A percentile compares a stretch with the other conserved stretches of the same genome.
phyloP scores from a whole-genome alignment of 2,888 invertebrate species.

The Herminia tarsipennalis region DNA sequence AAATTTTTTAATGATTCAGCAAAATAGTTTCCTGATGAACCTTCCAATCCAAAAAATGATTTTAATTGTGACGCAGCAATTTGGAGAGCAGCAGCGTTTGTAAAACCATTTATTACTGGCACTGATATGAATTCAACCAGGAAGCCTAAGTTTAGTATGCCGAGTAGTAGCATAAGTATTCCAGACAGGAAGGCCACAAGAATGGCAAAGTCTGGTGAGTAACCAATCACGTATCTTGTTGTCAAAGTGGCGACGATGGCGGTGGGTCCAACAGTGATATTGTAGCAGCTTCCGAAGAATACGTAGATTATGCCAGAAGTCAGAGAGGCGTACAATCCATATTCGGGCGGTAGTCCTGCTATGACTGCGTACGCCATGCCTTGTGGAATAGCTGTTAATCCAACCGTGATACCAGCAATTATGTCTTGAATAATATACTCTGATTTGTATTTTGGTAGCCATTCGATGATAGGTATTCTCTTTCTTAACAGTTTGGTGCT shows the following conservation, averaged over 20 bases:
- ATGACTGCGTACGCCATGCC: constrained; percentile 93
- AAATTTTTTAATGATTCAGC: constrained; percentile 87
- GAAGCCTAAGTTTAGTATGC: constrained; percentile 91
- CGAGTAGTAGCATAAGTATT: constrained; percentile 88
- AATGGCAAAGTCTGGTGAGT: constrained; percentile 89
- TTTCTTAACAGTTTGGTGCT: constrained; percentile 73
- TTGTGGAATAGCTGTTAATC: constrained; percentile 93
- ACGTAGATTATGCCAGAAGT: constrained; percentile 96
- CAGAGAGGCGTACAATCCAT: constrained; percentile 96
- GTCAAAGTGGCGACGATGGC: constrained; percentile 95
- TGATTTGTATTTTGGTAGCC: constrained; percentile 90
- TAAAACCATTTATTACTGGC: constrained; percentile 94
- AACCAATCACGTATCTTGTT: constrained; percentile 86
- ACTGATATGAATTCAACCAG: constrained; percentile 94
- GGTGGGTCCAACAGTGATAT: constrained; percentile 92
- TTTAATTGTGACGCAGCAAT: constrained; percentile 94
- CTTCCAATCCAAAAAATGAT: constrained; percentile 88
- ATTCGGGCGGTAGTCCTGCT: constrained; percentile 89
- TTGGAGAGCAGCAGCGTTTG: constrained; percentile 93
- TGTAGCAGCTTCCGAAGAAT: constrained; percentile 94
- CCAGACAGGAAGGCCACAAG: constrained; percentile 91
- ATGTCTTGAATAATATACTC: constrained; percentile 90
- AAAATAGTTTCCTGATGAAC: constrained; percentile 87
- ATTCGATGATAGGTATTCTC: constrained; percentile 88
- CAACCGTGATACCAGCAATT: constrained; percentile 94